Base-by-base conservation (phyloP, 37 sponge, comb jelly and placozoan genomes). In the Chondrosia reniformis region DNA sequence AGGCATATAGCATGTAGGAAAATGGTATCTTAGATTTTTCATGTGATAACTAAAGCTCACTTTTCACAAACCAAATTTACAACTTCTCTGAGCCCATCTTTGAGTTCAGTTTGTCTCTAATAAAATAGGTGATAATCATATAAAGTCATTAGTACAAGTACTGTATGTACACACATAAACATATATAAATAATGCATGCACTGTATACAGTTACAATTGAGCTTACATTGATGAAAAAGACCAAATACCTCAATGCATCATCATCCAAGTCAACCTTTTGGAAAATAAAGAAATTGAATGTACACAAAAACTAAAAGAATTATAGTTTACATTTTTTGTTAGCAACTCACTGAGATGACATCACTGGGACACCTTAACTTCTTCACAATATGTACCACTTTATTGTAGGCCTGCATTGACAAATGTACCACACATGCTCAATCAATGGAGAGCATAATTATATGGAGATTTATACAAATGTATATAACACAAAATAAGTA, bases 201-300 rank as follows among this genome's bases (percentile, higher is more conserved):
- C 64, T 22, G 30, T 25, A 45, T 43, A 2, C 38, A 17, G 24
- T 8, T 67, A 12, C 24, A 66, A 1, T 63, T 82, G 75, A 39
- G 1, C 55, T 21, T 76, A 83, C 91, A 77, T 86, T 90, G 32
- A 82, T 28, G 71, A 85, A 83, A 41, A 74, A 76, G n/a, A 81
- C 90, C 22, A 90, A 34, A 17, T 33, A 30, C 27, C 80, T 79
- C 38, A 90, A 76, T 32, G 76, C 41, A 33, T 90, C 90, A 24
- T 75, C 54, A 32, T 90, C 78, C 36, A 90, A 64, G 37, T 90
- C 90, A 37, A 90, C 15, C 52, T 15, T 19, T 49, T 49, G 15
- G 52, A 49, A 49, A 15, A 49, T 15, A 49, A 49, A 49, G 52
- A 49, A 10, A 49, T 49, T 19, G 52, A 19, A 49, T 19, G 52